These are phyloP conservation scores for Zaprionus lachaisei DNA, from an alignment of 1,140 invertebrate genomes.

Conservation along the genomic window DNA sequence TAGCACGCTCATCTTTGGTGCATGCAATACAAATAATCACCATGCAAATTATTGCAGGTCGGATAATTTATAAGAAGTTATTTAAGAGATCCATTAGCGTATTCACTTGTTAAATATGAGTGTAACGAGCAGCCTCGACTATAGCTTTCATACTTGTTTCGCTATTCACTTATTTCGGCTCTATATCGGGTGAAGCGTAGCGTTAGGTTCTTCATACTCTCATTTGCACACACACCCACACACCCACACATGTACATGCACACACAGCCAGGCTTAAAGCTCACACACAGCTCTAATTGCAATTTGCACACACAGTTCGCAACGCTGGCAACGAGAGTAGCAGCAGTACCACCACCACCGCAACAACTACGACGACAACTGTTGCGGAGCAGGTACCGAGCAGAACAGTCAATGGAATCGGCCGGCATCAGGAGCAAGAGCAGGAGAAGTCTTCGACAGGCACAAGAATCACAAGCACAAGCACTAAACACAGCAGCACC, in stretches of 20 bases:
- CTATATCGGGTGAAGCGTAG: background rate
- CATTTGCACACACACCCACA: background rate
- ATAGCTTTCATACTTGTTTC: too few species aligned
- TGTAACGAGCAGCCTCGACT: too few species aligned
- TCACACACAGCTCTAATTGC: background rate
- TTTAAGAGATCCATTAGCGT: too few species aligned
- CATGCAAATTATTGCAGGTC: too few species aligned
- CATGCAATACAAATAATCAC: too few species aligned
- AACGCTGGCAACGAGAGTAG: slow-evolving; percentile 54
- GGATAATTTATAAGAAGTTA: too few species aligned
- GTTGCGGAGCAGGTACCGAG: slow-evolving; percentile 14
- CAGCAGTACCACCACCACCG: slow-evolving; percentile 40
- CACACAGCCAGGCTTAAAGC: background rate
- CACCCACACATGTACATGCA: background rate
- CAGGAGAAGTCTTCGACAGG: slow-evolving; percentile 2
- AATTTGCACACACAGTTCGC: slow-evolving; percentile 49
- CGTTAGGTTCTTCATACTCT: background rate
- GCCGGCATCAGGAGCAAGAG: slow-evolving; percentile 14
- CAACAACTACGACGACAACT: slow-evolving; percentile 40
- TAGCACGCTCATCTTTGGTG: too few species aligned
- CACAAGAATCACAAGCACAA: slow-evolving; percentile 9
- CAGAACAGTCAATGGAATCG: slow-evolving; percentile 40
- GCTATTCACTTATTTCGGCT: background rate
- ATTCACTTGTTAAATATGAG: too few species aligned
- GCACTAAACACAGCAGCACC: slow-evolving; percentile 9